Conservation (phyloP, 2,797 vertebrate species). For the Tamandua tetradactyla region DNA sequence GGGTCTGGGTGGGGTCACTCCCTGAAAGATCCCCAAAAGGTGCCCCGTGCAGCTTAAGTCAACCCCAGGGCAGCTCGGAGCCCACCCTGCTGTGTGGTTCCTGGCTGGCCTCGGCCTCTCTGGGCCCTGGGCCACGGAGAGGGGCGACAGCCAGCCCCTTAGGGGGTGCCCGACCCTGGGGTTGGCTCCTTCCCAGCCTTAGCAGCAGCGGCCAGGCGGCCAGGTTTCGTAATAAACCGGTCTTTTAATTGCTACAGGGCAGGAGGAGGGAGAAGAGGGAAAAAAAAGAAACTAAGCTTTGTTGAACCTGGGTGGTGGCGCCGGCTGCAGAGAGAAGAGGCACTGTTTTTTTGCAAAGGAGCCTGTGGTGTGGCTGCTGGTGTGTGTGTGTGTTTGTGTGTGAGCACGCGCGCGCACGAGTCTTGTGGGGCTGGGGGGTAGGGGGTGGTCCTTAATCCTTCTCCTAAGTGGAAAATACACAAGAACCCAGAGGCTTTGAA, state of each 20-base stretch:
- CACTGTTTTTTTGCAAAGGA: slow-evolving; percentile 40
- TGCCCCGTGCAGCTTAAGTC: not conserved
- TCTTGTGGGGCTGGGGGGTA: no score
- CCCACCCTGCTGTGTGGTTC: not conserved
- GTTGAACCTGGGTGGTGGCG: slow-evolving; percentile 63
- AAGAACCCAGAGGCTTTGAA: not conserved
- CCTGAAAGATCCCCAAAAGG: not conserved
- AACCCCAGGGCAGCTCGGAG: not conserved
- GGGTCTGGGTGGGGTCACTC: fast-evolving
- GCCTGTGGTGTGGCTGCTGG: not conserved
- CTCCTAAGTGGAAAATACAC: not conserved
- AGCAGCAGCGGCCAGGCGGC: slow-evolving; percentile 32
- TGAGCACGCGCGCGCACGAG: no score
- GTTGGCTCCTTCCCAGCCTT: slow-evolving; percentile 37
- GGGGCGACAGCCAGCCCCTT: not conserved
- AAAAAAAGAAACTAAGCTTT: slow-evolving; percentile 54
- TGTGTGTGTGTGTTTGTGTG: fast-evolving
- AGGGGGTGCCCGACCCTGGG: not conserved
- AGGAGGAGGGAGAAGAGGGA: slow-evolving; percentile 1
- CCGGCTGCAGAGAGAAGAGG: slow-evolving; percentile 50
- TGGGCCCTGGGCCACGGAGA: not conserved
- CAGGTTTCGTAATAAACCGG: slow-evolving; percentile 73
- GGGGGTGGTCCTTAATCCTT: fast-evolving
- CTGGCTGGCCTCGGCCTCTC: not conserved
- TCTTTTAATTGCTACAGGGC: slow-evolving; percentile 67